Evolutionary conservation across 2,797 vertebrate species (phyloP).

Genomic region (Esox masquinongy): DNA sequence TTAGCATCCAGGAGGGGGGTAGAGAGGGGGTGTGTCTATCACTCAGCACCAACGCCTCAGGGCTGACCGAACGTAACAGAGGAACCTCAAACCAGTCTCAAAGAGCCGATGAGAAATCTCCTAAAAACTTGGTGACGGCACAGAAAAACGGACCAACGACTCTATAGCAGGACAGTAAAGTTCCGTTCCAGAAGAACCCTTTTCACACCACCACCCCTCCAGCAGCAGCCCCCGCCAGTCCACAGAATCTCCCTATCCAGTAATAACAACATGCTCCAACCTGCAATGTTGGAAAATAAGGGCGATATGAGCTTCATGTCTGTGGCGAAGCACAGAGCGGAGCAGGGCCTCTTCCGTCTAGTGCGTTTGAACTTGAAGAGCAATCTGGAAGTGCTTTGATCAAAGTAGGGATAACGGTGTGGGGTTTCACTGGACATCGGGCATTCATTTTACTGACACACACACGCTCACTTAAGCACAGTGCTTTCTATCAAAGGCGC

Average conservation of each 20-base stretch:
- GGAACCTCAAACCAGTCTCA: constrained; percentile 5
- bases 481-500: constrained; percentile 25
- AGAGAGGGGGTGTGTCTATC: neutral
- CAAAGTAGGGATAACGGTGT: constrained; percentile 49
- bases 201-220: neutral
- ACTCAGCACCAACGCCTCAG: constrained; percentile 34
- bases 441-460: constrained; percentile 12
- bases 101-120: neutral
- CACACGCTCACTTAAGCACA: constrained; percentile 2
- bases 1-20: constrained; percentile 16
- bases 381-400: constrained; percentile 49
- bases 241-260: neutral
- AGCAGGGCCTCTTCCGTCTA: constrained; percentile 43
- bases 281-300: constrained; percentile 13
- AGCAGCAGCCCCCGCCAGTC: neutral
- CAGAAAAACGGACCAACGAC: neutral
- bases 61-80: constrained; percentile 27
- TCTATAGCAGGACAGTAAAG: neutral
- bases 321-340: constrained; percentile 33
- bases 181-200: neutral
- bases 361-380: constrained; percentile 53
- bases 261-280: constrained; percentile 6
- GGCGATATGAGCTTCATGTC: constrained; percentile 33
- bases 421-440: constrained; percentile 37
- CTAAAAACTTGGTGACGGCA: neutral